A percentile compares a stretch with the other conserved stretches of the same genome.
phyloP scores from a whole-genome alignment of 2,113 vertebrate genomes.

The Phycodurus eques region DNA sequence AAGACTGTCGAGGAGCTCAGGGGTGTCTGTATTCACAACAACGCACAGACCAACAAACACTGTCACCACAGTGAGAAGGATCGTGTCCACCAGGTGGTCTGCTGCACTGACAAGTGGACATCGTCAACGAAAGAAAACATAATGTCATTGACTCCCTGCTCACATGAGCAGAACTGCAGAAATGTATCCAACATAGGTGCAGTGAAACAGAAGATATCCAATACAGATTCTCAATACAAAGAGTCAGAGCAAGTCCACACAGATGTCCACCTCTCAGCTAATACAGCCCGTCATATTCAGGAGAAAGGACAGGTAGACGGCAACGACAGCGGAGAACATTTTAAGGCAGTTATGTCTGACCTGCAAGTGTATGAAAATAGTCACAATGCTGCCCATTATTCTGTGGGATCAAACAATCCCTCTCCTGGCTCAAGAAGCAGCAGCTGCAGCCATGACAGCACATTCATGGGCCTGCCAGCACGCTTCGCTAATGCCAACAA shows the following conservation, averaged over 20 bases:
- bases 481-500: conserved; percentile 50
- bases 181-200: background rate
- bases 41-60: conserved; percentile 22
- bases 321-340: conserved; percentile 58
- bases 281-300: conserved; percentile 64
- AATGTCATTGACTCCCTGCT: conserved; percentile 17
- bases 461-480: conserved; percentile 66
- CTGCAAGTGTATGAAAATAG: conserved; percentile 79
- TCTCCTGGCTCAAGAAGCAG: conserved; percentile 38
- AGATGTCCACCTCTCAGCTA: conserved; percentile 50
- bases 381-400: conserved; percentile 34
- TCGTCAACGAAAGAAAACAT: conserved; percentile 16
- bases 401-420: conserved; percentile 27
- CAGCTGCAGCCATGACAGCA: conserved; percentile 50
- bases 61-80: background rate
- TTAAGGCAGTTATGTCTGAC: conserved; percentile 46
- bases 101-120: conserved; percentile 5
- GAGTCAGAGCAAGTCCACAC: conserved; percentile 24
- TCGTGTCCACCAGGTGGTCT: conserved; percentile 4
- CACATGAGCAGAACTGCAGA: background rate
- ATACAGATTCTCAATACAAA: conserved; percentile 26
- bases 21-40: conserved; percentile 14
- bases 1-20: conserved; percentile 64
- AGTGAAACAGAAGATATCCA: conserved; percentile 9
- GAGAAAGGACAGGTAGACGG: conserved; percentile 80